Conservation (phyloP, 1,140 invertebrate genomes). For the Temnothorax longispinosus region DNA sequence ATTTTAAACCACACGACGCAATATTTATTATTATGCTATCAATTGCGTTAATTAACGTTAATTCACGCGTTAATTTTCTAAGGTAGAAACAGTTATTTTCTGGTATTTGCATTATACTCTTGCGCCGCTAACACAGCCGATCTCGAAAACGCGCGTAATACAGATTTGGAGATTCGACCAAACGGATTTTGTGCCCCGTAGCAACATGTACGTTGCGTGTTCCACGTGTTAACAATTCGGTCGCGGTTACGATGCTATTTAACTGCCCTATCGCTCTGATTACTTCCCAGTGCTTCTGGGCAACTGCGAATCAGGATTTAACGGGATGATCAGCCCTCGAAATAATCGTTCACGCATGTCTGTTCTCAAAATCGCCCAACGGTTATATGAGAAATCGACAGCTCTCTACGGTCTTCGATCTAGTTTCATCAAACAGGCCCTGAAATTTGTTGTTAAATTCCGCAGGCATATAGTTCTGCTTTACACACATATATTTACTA, state of each 20-base stretch:
- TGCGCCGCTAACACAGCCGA: constrained; percentile 35
- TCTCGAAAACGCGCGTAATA: constrained; percentile 71
- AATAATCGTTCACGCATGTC: constrained; percentile 72
- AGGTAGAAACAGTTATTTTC: neutral
- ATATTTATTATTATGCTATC: neutral
- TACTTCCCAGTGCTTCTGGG: constrained; percentile 76
- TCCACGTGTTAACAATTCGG: constrained; percentile 82
- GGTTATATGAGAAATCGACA: constrained; percentile 58
- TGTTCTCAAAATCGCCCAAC: constrained; percentile 70
- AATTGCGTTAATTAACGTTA: neutral
- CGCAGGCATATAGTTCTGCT: neutral
- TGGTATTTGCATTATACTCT: constrained; percentile 10
- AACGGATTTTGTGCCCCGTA: constrained; percentile 76
- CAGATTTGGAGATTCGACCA: constrained; percentile 73
- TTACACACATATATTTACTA: neutral
- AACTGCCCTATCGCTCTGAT: constrained; percentile 81
- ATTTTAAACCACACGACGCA: neutral
- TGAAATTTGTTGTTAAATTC: neutral
- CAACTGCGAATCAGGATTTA: constrained; percentile 76
- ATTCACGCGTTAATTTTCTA: neutral
- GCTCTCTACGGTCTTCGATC: constrained; percentile 48
- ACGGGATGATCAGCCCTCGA: constrained; percentile 80
- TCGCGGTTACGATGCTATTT: constrained; percentile 82
- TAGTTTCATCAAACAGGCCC: neutral
- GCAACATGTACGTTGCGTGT: constrained; percentile 77